Conservation (phyloP, 37 sponge, comb jelly and placozoan genomes). For the Haliclona indistincta region DNA sequence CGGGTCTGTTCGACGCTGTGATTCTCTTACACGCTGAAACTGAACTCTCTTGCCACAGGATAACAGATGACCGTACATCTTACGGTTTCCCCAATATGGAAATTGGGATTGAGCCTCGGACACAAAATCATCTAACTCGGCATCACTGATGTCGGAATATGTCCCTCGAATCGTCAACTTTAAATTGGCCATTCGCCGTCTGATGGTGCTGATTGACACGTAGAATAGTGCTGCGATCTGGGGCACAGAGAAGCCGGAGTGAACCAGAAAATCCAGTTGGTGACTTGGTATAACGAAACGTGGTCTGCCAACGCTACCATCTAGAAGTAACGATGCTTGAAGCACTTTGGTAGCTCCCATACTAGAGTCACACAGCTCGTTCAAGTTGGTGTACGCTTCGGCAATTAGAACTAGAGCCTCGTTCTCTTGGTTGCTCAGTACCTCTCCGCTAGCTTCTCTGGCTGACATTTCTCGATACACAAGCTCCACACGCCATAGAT, state of each 20-base stretch:
- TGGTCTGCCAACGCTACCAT: conserved; percentile 19
- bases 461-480: neutral
- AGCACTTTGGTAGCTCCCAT: too few species aligned
- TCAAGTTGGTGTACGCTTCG: neutral
- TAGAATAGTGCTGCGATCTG: conserved; percentile 36
- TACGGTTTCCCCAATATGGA: conserved; percentile 22
- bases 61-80: conserved; percentile 22
- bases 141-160: conserved; percentile 10
- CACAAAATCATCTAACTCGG: conserved; percentile 17
- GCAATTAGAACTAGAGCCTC: neutral
- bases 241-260: conserved; percentile 21
- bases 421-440: neutral
- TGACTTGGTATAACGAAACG: conserved; percentile 13
- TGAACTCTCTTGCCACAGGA: conserved; percentile 11
- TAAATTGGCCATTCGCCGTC: conserved; percentile 31
- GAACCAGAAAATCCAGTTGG: conserved; percentile 18
- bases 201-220: conserved; percentile 46
- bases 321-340: neutral
- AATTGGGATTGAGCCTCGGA: neutral
- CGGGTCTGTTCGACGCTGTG: conserved; percentile 29
- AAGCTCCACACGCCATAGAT: neutral
- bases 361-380: neutral
- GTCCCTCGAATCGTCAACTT: neutral
- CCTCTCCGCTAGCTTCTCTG: neutral
- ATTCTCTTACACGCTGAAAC: conserved; percentile 15